Base-by-base conservation (phyloP, 1,140 invertebrate genomes). In the Hyles vespertilio region DNA sequence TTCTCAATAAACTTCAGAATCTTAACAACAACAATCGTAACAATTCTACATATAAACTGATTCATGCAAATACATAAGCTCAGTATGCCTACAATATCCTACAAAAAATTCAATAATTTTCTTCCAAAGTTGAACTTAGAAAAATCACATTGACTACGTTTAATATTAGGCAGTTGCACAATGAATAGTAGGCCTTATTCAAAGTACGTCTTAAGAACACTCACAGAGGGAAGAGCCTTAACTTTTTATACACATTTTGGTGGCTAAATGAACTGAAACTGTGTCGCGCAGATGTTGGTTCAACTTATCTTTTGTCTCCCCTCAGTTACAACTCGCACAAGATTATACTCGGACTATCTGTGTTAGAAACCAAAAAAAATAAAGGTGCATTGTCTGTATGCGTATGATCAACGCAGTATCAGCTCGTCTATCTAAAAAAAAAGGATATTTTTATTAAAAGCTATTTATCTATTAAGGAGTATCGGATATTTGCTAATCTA, bases 191-290 rank as follows among this genome's bases (percentile, higher is more conserved):
- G 46, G 67, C 65, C 72, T 81, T 87, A 87, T 87, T 81, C 80
- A 82, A 84, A 84, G 63, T 75, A 65, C 60, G 69, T 73, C 73
- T 79, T 73, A 83, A 77, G 74, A 84, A 79, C 72, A 77, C 60
- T 75, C 65, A 67, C 50, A 61, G 67, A 70, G 74, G 79, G 74
- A 77, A 70, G 70, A 63, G 70, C 61, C 74, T 78, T 77, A 82
- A 87, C 79, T 87, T 87, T 79, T 84, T 84, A 84, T 82, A 77
- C 77, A 84, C 81, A 87, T 82, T 82, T 76, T 72, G 63, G 67
- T 55, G 67, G 73, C 72, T 71, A 80, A 87, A 87, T 85, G 82
- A 85, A 84, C 71, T 80, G 81, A 84, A 80, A 77, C 77, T 77
- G 75, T 75, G 70, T 73, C 72, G 79, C 70, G 59, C 79, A 79